Conservation (phyloP, 2,888 invertebrate species). For the Lepidocyrtinus sp. region DNA sequence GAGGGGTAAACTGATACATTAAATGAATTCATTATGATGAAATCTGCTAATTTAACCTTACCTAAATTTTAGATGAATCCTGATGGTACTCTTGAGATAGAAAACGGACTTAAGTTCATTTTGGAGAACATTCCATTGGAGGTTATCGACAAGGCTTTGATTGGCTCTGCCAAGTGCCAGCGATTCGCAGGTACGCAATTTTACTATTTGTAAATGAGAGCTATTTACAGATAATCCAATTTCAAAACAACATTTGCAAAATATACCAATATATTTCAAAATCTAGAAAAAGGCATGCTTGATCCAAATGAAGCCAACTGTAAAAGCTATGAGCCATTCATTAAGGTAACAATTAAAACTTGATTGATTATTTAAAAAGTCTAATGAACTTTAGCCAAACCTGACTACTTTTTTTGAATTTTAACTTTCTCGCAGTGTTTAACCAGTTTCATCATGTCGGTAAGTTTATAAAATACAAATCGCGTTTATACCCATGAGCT, state of each 20-base stretch:
- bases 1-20: constrained; percentile 38
- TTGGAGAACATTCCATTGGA: constrained; percentile 54
- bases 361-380: not conserved
- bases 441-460: constrained; percentile 58
- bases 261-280: constrained; percentile 2
- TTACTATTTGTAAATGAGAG: not conserved
- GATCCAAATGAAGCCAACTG: constrained; percentile 56
- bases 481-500: not conserved
- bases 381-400: not conserved
- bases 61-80: constrained; percentile 41
- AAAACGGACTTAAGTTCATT: constrained; percentile 56
- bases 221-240: too few relatives aligned
- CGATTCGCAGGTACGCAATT: constrained; percentile 40
- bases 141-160: constrained; percentile 56
- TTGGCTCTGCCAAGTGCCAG: constrained; percentile 56
- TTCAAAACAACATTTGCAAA: not conserved
- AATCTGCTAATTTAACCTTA: not conserved
- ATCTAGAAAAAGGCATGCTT: constrained; percentile 33
- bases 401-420: not conserved
- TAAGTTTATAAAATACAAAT: constrained; percentile 20
- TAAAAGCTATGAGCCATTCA: constrained; percentile 58
- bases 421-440: constrained; percentile 34
- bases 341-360: constrained; percentile 22
- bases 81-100: constrained; percentile 53
- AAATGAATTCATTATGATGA: not conserved